Evolutionary conservation across 2,888 invertebrate species (phyloP), one percentile per base, ranked within the genome.

Genomic region (Ochlodes sylvanus): DNA sequence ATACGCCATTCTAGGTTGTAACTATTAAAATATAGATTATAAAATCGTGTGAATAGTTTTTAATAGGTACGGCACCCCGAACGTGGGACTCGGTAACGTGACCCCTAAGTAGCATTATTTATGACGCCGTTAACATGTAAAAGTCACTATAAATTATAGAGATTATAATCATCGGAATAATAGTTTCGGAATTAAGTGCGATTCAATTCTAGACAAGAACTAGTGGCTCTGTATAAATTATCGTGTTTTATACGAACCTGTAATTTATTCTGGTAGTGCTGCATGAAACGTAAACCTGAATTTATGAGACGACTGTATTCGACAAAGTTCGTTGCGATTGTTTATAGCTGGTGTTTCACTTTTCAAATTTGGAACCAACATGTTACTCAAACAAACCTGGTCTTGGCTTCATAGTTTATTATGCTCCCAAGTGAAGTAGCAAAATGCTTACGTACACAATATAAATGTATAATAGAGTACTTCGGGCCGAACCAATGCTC

Each of bases 121-220:
- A 72, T 68, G 65, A 34, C 58, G 68, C 68, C 68, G 72, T 72
- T 72, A 70, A 72, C 70, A 58, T 68, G 69, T 72, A 61, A 68
- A 70, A 70, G 69, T 68, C 70, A 60, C 70, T 68, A 70, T 70
- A 72, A 72, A 72, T 72, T 72, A 70, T 66, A 19, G 2, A 52
- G 69, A 68, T 72, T 72, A 69, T 61, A 66, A 70, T 72, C 70
- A 63, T 21, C 21, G 14, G 61, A 70, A 69, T 67, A 66, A 54
- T 63, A 68, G 62, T 63, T 63, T 44, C 34, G 32, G 68, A 58
- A 38, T 68, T 63, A 68, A 56, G 34, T 47, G 47, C 56, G 47
- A 62, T 62, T 68, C 38, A 44, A 62, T 50, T 62, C 12, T 7
- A 50, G 42, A 66, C 58, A 54, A 52, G 15, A 47, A 38, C 50